Evolutionary conservation across 2,888 invertebrate species (phyloP).

Genomic region (Amphimallon solstitiale): DNA sequence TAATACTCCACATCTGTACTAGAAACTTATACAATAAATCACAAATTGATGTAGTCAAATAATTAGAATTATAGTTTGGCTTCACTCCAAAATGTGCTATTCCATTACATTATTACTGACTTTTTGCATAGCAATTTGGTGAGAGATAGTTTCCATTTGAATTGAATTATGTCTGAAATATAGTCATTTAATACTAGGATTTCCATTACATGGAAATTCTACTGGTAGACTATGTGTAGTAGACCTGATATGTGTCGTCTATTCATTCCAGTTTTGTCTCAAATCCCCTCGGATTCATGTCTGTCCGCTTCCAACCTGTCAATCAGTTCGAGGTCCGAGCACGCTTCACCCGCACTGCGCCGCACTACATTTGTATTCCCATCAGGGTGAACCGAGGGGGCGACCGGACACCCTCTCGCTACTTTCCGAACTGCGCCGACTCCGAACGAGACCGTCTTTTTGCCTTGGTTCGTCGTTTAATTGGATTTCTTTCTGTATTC

Average conservation of each 20-base stretch:
- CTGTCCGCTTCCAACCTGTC: conserved; percentile 15
- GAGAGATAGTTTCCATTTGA: no score
- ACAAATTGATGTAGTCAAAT: no score
- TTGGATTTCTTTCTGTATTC: conserved; percentile 62
- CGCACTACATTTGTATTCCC: conserved; percentile 46
- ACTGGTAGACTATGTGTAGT: no score
- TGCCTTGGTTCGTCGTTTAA: conserved; percentile 56
- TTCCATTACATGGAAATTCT: no score
- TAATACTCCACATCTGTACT: no score
- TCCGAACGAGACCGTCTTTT: conserved; percentile 32
- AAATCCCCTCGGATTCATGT: conserved; percentile 28
- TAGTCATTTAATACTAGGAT: no score
- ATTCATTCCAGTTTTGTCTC: conserved; percentile 12
- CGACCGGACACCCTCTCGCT: not conserved
- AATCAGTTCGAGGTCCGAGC: conserved; percentile 32
- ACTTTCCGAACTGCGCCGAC: not conserved
- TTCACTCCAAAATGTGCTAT: no score
- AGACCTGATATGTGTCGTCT: conserved; percentile 16
- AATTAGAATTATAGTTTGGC: no score
- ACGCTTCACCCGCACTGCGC: conserved; percentile 36
- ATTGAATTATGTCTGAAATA: no score
- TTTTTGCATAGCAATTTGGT: no score
- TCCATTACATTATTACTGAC: no score
- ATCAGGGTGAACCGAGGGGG: conserved; percentile 35
- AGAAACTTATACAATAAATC: no score